These are phyloP conservation scores for Clistopyga incitator DNA, from an alignment of 2,888 invertebrate genomes.

Conservation along the genomic window DNA sequence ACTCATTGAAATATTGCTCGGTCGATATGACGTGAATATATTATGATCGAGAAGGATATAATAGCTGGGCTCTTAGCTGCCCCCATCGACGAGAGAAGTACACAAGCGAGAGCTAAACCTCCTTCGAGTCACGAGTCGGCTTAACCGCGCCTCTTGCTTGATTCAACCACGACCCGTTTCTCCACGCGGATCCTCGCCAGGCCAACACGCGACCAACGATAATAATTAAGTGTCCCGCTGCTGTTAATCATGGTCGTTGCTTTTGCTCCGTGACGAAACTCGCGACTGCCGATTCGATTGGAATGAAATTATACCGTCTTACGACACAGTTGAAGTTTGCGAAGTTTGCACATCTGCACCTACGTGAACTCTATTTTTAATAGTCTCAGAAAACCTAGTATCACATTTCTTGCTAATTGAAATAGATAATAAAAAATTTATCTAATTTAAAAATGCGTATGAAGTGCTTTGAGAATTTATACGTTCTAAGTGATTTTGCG, in stretches of 20 bases:
- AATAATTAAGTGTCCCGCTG: slow-evolving; percentile 53
- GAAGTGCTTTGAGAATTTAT: neutral
- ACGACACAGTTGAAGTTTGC: slow-evolving; percentile 13
- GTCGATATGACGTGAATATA: slow-evolving; percentile 70
- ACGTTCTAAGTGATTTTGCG: neutral
- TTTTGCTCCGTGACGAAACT: slow-evolving; percentile 44
- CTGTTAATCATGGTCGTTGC: slow-evolving; percentile 18
- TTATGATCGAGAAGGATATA: slow-evolving; percentile 69
- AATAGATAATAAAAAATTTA: neutral
- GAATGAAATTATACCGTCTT: slow-evolving; percentile 53
- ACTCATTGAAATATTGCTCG: slow-evolving; percentile 76
- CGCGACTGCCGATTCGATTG: slow-evolving; percentile 49
- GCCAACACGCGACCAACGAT: slow-evolving; percentile 42
- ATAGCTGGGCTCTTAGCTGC: slow-evolving; percentile 57
- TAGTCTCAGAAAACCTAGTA: neutral
- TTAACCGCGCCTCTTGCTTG: slow-evolving; percentile 48
- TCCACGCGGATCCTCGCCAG: slow-evolving; percentile 31
- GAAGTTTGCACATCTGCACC: neutral
- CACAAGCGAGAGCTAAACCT: slow-evolving; percentile 21
- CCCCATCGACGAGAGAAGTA: slow-evolving; percentile 7
- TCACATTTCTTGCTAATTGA: neutral
- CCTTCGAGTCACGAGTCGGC: slow-evolving; percentile 56
- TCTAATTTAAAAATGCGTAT: neutral
- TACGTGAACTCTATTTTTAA: neutral
- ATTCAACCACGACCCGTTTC: slow-evolving; percentile 35